These are phyloP conservation scores for Ganaspis sp. DNA, from an alignment of 1,140 invertebrate genomes.

Conservation along the genomic window DNA sequence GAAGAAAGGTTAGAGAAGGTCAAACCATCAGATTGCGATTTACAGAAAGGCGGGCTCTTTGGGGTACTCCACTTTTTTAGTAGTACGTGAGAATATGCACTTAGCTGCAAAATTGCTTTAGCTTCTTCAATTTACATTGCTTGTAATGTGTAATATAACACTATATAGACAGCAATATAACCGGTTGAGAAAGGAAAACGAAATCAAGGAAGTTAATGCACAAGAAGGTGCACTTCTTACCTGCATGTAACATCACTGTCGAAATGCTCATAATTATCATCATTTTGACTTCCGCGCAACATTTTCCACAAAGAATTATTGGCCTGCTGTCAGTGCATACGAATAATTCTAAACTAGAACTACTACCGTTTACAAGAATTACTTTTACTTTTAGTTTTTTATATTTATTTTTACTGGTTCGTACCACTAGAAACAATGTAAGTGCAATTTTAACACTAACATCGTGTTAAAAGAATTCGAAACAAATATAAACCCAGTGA, in stretches of 20 bases:
- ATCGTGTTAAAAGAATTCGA: too few species aligned
- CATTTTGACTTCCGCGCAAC: background rate
- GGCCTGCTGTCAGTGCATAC: too few species aligned
- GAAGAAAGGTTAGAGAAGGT: constrained; percentile 13
- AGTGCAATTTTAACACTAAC: too few species aligned
- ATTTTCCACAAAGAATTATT: background rate
- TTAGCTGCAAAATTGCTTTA: background rate
- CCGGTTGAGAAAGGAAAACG: constrained; percentile 13
- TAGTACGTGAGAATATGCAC: constrained; percentile 10
- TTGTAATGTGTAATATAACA: constrained; percentile 17
- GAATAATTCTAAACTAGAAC: too few species aligned
- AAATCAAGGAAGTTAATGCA: constrained; percentile 5
- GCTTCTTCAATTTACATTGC: background rate
- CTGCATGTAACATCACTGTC: constrained; percentile 3
- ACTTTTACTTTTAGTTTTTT: too few species aligned
- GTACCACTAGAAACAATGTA: too few species aligned
- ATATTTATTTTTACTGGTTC: too few species aligned
- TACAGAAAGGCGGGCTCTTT: background rate
- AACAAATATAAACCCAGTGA: too few species aligned
- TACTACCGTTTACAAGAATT: too few species aligned
- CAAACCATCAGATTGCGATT: background rate
- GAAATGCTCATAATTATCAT: background rate
- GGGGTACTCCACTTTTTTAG: constrained; percentile 3
- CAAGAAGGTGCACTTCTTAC: constrained; percentile 1
- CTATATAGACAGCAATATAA: constrained; percentile 8